These are phyloP conservation scores for Lasioglossum leucozonium DNA, from an alignment of 2,888 invertebrate species.

Conservation along the genomic window DNA sequence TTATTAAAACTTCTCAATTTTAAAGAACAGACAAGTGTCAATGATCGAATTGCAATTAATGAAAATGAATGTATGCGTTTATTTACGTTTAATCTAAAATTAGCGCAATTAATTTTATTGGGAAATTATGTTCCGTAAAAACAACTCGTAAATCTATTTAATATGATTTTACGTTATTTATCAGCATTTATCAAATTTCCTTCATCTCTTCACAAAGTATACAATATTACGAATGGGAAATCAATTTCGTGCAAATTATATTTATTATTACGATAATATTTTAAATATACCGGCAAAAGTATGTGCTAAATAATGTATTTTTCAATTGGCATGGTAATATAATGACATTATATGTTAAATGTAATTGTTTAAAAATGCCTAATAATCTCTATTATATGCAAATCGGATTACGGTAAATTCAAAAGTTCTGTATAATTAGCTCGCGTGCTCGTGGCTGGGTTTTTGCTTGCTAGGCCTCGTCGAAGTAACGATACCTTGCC, in stretches of 20 bases:
- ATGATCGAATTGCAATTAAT: neutral
- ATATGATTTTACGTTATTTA: neutral
- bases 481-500: too few relatives aligned
- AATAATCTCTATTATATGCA: too few relatives aligned
- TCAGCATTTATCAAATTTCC: neutral
- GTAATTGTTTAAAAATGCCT: too few relatives aligned
- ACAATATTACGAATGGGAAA: neutral
- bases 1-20: neutral
- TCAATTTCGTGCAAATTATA: neutral
- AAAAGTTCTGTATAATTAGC: too few relatives aligned
- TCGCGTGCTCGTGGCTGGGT: too few relatives aligned
- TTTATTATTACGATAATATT: neutral
- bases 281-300: neutral
- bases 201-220: neutral
- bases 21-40: neutral
- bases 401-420: too few relatives aligned
- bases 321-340: neutral
- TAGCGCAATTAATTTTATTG: neutral
- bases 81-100: neutral
- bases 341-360: too few relatives aligned
- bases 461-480: too few relatives aligned
- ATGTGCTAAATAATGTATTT: neutral
- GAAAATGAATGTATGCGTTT: neutral
- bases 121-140: neutral
- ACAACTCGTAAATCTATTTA: neutral